Percentiles rank a stretch among this genome's conserved stretches.
Evolutionary conservation across 2,888 invertebrate species (phyloP).

Genomic region (Dynastes grantii): DNA sequence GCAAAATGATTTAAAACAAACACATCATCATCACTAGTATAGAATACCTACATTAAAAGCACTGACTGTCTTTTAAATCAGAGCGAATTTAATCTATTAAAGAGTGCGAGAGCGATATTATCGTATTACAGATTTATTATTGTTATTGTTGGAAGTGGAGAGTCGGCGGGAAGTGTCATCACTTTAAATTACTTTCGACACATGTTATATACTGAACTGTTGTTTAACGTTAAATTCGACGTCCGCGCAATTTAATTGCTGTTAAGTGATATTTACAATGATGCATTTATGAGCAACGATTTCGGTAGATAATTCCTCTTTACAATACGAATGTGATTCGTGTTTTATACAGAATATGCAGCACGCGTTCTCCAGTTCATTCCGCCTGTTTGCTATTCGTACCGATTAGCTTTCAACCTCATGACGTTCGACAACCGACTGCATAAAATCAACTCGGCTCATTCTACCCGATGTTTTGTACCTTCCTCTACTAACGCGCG

Average conservation of each 20-base stretch:
- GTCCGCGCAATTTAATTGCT: slow-evolving; percentile 14
- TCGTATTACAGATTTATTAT: slow-evolving; percentile 23
- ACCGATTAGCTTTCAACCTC: slow-evolving; percentile 12
- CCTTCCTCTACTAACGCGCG: slow-evolving; percentile 35
- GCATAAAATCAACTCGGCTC: slow-evolving; percentile 39
- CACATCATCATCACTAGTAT: slow-evolving; percentile 2
- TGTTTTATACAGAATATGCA: not conserved
- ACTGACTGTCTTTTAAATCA: slow-evolving; percentile 26
- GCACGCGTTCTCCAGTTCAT: slow-evolving; percentile 29
- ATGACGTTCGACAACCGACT: slow-evolving; percentile 40
- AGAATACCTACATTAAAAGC: slow-evolving; percentile 3
- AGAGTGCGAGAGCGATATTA: slow-evolving; percentile 16
- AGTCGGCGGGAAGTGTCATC: slow-evolving; percentile 30
- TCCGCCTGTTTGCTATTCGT: slow-evolving; percentile 7
- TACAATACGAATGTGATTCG: not conserved
- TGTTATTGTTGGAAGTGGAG: slow-evolving; percentile 19
- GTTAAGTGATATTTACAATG: slow-evolving; percentile 24
- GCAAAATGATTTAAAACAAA: slow-evolving; percentile 9
- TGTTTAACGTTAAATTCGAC: slow-evolving; percentile 15
- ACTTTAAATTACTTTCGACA: slow-evolving; percentile 31
- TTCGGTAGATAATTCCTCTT: not conserved
- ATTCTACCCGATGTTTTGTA: slow-evolving; percentile 28
- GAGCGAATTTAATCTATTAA: slow-evolving; percentile 27
- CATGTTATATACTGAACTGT: slow-evolving; percentile 14
- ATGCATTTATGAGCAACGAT: not conserved